Base-by-base conservation (phyloP, 2,113 vertebrate genomes). In the Oncorhynchus nerka region DNA sequence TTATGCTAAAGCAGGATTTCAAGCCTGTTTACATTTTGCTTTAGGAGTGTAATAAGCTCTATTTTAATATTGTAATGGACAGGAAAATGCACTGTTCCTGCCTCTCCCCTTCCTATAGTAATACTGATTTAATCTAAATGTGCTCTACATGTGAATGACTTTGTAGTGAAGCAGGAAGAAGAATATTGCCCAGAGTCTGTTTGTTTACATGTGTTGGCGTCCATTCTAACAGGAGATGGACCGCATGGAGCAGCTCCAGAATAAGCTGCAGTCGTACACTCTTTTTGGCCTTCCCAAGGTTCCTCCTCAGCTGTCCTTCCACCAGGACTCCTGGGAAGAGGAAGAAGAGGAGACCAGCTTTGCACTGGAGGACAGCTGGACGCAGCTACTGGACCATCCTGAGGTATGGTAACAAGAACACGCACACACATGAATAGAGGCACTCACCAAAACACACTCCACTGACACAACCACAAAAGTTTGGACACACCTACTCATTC, bases 241-340 rank as follows among this genome's bases (percentile, higher is more conserved):
- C 88, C 97, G 94, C 62, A 88, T 95, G 93, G 97, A 98, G 87
- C 97, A 95, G 90, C 92, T 98, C 68, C 94, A 94, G 68, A 94
- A 91, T 84, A 95, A 95, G 32, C 93, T 99, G 20, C 95, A 97
- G 0, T 84, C 94, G 61, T 99, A 97, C 22, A 75, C 91, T 62
- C 62, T 86, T 84, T 95, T 96, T 0, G 97, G 97, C 19, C 90
- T 96, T 51, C 97, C 97, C 74, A 94, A 95, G 86, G 89, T 95
- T 79, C 96, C 96, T 0, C 91, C 87, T 57, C 93, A 95, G 90
- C 92, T 97, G 48, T 80, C 93, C 88, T 99, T 99, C 4, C 93
- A 98, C 89, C 94, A 95, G 0, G 96, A 99, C 85, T 97, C 97
- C 19, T 99, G 97, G 91, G 97, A 96, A 71, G 95, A 93, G 0